Conservation (phyloP, 2,113 vertebrate species). For the Ceyx margarethae region DNA sequence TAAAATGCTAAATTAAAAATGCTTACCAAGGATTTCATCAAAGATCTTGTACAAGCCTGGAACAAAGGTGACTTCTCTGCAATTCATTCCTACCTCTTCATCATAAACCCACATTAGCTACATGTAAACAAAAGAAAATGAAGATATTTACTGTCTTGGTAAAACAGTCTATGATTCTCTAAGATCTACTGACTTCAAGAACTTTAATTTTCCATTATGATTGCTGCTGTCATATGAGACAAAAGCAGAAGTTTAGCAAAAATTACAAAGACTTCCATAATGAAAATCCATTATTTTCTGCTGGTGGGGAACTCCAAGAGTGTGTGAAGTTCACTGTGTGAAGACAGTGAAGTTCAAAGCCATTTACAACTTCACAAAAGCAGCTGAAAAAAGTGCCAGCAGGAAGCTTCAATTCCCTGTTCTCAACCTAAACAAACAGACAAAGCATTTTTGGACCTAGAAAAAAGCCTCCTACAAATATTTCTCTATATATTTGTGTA, state of each 20-base stretch:
- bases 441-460: neutral
- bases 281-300: neutral
- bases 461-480: neutral
- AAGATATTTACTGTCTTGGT: neutral
- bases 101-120: conserved; percentile 99
- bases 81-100: conserved; percentile 96
- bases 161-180: neutral
- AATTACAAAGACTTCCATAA: neutral
- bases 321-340: neutral
- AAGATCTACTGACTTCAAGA: neutral
- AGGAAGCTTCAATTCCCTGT: neutral
- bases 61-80: conserved; percentile 95
- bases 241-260: neutral
- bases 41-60: conserved; percentile 99
- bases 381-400: neutral
- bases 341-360: neutral
- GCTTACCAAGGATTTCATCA: conserved; percentile 98
- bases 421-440: neutral
- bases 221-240: neutral
- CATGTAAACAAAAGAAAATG: conserved; percentile 43
- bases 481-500: rapidly evolving
- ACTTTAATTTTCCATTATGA: neutral
- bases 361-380: neutral
- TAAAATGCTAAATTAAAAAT: neutral
- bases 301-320: neutral